Base-by-base conservation (phyloP, 2,888 invertebrate species). In the Mesoligia furuncula region DNA sequence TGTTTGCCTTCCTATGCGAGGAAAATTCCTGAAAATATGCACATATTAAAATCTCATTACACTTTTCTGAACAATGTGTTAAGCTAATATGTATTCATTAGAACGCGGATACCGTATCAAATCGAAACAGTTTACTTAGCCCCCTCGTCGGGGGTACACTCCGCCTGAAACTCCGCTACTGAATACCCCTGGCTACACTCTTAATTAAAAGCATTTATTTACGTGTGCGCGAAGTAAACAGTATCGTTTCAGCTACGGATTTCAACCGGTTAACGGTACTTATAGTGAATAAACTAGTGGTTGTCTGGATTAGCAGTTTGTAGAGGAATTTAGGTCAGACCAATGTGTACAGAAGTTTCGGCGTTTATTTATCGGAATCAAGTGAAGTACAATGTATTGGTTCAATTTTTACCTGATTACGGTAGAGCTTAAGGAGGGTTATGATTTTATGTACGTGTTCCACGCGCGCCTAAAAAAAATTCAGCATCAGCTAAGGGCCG, bases 191-290 rank as follows among this genome's bases (percentile, higher is more conserved):
- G 1, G 24, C 45, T 78, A 78, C 71, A 79, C 66, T 78, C 42
- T 71, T 79, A 67, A 79, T 79, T 78, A 79, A 78, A 71, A 72
- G 51, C 42, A 36, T 78, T 66, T 79, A 59, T 54, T 66, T 59
- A 75, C 57, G 45, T 48, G 27, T 39, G 17, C 42, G 20, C 39
- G 27, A 24, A 11, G 20, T 72, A 36, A 36, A 67, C 59, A 45
- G 42, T 68, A 68, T 78, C 59, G 36, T 45, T 72, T 59, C 15
- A 36, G 13, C 17, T 11, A 20, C 42, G n/a, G 45, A 4, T 36
- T 64, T 6, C 1, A 57, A n/a, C n/a, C n/a, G n/a, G n/a, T n/a
- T n/a, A n/a, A n/a, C n/a, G n/a, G n/a, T n/a, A n/a, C n/a, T n/a
- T n/a, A n/a, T n/a, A n/a, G n/a, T 24, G 24, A 36, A 67, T 61